Evolutionary conservation across 2,113 vertebrate species (phyloP).

Genomic region (Cavia aperea): DNA sequence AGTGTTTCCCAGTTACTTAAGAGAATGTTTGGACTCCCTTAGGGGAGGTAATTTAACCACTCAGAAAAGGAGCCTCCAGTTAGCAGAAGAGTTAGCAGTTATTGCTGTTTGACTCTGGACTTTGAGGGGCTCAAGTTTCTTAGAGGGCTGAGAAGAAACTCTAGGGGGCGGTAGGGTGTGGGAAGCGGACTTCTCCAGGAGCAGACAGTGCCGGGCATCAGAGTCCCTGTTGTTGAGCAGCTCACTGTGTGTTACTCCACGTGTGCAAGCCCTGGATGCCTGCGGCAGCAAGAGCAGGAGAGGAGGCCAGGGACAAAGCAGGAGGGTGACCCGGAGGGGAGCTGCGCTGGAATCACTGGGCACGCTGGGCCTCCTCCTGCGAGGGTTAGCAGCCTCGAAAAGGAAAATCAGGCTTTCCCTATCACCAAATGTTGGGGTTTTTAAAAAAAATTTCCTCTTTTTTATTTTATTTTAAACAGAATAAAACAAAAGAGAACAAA

Average conservation of each 20-base stretch:
- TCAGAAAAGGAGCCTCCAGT: background rate
- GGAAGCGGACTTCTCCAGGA: background rate
- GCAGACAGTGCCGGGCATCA: background rate
- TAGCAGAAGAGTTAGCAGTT: background rate
- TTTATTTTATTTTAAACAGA: no score
- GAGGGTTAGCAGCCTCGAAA: background rate
- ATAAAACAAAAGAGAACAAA: no score
- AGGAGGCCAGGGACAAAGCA: background rate
- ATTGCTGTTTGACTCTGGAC: background rate
- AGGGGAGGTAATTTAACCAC: background rate
- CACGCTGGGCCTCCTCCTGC: background rate
- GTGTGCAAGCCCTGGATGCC: background rate
- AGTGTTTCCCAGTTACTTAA: background rate
- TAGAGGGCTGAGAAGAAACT: background rate
- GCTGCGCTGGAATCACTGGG: background rate
- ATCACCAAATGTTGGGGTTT: background rate
- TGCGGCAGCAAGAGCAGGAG: background rate
- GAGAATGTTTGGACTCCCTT: background rate
- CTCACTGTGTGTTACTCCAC: background rate
- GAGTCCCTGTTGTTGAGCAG: background rate
- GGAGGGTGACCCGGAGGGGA: accelerated
- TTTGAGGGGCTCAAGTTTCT: background rate
- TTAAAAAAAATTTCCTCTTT: no score
- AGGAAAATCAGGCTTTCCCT: background rate
- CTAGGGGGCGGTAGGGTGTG: background rate